These are phyloP conservation scores for Drosophila sucinea DNA, from an alignment of 1,140 invertebrate species.

Conservation along the genomic window DNA sequence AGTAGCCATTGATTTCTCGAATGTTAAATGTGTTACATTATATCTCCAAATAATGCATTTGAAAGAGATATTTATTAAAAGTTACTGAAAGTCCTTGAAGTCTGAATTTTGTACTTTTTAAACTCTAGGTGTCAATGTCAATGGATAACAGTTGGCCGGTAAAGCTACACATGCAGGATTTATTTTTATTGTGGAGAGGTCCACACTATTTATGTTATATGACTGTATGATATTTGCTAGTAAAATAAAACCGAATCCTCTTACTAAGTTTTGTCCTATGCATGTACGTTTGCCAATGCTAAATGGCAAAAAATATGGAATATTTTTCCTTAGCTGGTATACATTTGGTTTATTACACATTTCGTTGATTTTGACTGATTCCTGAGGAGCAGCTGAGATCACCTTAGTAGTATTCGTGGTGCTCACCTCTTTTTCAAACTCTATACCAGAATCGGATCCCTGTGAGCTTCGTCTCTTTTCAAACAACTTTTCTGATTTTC, in stretches of 20 bases:
- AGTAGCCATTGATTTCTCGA: not conserved
- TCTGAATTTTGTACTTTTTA: conserved; percentile 12
- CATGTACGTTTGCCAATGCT: conserved; percentile 94
- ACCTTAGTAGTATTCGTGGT: not conserved
- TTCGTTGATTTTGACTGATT: conserved; percentile 7
- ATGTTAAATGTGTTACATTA: not conserved
- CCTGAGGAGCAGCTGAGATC: not conserved
- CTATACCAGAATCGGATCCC: conserved; percentile 84
- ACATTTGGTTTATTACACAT: not conserved
- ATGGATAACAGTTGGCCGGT: conserved; percentile 86
- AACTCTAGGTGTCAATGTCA: conserved; percentile 49
- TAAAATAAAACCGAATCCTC: conserved; percentile 89
- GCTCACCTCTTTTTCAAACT: conserved; percentile 80
- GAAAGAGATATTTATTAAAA: not conserved
- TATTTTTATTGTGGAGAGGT: conserved; percentile 84
- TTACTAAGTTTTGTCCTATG: conserved; percentile 93
- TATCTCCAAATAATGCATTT: not conserved
- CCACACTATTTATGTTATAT: conserved; percentile 87
- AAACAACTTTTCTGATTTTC: conserved; percentile 14
- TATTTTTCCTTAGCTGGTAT: conserved; percentile 83
- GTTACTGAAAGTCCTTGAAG: conserved; percentile 6
- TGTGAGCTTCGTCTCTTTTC: conserved; percentile 41
- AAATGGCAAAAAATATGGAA: conserved; percentile 92
- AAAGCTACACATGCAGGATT: conserved; percentile 88
- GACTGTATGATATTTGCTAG: conserved; percentile 90